phyloP scores from a whole-genome alignment of 2,797 vertebrate genomes.

The Gambelia wislizenii region DNA sequence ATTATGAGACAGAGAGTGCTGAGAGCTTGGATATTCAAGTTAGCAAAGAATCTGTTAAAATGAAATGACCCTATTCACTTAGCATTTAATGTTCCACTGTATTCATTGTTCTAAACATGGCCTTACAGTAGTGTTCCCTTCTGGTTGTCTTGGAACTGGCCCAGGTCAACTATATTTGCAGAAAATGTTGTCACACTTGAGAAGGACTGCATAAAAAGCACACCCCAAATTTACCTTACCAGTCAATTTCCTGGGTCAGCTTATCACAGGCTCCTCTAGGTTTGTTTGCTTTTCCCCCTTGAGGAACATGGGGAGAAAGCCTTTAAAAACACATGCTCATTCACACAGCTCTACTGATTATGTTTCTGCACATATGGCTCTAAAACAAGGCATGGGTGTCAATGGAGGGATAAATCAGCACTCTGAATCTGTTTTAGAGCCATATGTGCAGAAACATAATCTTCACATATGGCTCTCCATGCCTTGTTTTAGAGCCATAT shows the following conservation, averaged over 20 bases:
- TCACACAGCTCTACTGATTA: neutral
- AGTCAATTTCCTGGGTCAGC: neutral
- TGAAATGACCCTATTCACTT: conserved; percentile 63
- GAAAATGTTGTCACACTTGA: neutral
- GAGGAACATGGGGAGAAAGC: neutral
- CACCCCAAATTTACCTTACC: neutral
- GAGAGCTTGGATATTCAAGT: conserved; percentile 60
- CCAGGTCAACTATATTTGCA: neutral
- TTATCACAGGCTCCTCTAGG: neutral
- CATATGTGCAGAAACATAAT: too few relatives aligned
- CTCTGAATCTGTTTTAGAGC: too few relatives aligned
- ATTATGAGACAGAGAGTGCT: conserved; percentile 57
- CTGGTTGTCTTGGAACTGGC: conserved; percentile 4
- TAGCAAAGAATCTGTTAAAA: conserved; percentile 61
- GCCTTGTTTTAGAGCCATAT: too few relatives aligned
- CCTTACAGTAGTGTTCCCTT: neutral
- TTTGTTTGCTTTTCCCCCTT: neutral
- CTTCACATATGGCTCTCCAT: too few relatives aligned
- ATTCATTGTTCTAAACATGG: conserved; percentile 34
- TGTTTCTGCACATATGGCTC: neutral
- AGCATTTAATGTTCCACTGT: conserved; percentile 47
- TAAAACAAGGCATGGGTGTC: neutral
- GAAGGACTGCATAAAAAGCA: neutral
- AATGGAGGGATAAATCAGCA: neutral
- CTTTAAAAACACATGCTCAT: conserved; percentile 40